Evolutionary conservation across 2,113 vertebrate species (phyloP).

Genomic region (Calidris pygmaea): DNA sequence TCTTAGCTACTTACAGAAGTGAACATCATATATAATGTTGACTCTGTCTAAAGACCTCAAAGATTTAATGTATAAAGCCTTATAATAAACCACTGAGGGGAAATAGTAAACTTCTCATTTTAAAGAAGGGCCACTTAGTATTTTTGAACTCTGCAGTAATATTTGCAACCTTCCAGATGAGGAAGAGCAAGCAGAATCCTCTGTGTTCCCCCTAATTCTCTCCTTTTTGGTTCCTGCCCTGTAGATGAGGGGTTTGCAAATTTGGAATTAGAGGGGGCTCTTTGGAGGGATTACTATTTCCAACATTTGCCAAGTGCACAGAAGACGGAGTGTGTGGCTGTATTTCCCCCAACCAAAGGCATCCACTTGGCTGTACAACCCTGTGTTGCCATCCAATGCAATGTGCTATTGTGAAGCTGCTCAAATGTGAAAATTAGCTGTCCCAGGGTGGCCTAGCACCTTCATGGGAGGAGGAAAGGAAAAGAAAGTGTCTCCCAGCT

Average conservation of each 20-base stretch:
- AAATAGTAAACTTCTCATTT: background rate
- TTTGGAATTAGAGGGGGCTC: background rate
- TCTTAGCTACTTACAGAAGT: background rate
- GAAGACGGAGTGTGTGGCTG: accelerated
- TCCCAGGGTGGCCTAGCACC: background rate
- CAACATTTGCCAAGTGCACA: background rate
- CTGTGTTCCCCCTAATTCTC: background rate
- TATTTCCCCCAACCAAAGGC: background rate
- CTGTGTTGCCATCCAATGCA: background rate
- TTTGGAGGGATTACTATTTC: background rate
- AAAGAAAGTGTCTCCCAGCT: background rate
- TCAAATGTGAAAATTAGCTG: background rate
- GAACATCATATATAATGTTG: background rate
- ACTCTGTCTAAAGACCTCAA: background rate
- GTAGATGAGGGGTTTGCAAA: background rate
- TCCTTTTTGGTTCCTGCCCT: background rate
- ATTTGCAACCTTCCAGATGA: background rate
- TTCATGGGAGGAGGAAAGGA: background rate
- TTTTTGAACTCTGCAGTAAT: background rate
- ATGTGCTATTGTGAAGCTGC: background rate
- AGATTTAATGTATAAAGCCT: background rate
- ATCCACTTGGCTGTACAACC: too few species aligned
- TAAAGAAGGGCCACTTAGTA: background rate
- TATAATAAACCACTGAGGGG: background rate
- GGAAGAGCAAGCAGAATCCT: background rate